Conservation (phyloP, 2,113 vertebrate species). For the Siniperca chuatsi region DNA sequence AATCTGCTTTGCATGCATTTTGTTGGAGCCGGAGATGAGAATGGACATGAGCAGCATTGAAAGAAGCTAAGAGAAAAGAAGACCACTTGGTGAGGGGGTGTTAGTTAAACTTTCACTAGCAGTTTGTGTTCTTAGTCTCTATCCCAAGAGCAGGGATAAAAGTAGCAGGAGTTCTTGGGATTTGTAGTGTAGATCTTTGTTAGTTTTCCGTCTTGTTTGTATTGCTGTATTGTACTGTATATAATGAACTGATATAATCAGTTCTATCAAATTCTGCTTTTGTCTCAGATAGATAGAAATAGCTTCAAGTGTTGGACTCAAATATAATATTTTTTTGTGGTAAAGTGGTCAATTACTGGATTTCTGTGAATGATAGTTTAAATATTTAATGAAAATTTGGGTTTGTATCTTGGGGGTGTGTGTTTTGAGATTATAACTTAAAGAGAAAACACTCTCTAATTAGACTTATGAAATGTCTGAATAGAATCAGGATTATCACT, state of each 20-base stretch:
- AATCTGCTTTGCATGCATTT: conserved; percentile 72
- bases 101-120: conserved; percentile 65
- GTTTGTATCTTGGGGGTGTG: neutral
- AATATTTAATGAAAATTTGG: neutral
- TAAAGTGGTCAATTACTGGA: neutral
- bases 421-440: neutral
- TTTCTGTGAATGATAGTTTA: neutral
- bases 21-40: conserved; percentile 58
- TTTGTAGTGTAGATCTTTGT: conserved; percentile 23
- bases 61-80: conserved; percentile 70
- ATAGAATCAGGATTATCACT: neutral
- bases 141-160: conserved; percentile 45
- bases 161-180: conserved; percentile 37
- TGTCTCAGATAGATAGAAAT: neutral
- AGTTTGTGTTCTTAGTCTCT: conserved; percentile 56
- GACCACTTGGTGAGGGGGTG: conserved; percentile 62
- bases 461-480: neutral
- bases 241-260: too few species aligned
- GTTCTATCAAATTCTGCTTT: neutral
- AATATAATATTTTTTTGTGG: neutral
- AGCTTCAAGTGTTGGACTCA: neutral
- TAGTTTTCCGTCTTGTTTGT: neutral
- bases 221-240: neutral
- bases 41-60: conserved; percentile 73
- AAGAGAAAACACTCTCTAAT: neutral